Conservation (phyloP, 2,888 invertebrate genomes). For the Erynnis tages region DNA sequence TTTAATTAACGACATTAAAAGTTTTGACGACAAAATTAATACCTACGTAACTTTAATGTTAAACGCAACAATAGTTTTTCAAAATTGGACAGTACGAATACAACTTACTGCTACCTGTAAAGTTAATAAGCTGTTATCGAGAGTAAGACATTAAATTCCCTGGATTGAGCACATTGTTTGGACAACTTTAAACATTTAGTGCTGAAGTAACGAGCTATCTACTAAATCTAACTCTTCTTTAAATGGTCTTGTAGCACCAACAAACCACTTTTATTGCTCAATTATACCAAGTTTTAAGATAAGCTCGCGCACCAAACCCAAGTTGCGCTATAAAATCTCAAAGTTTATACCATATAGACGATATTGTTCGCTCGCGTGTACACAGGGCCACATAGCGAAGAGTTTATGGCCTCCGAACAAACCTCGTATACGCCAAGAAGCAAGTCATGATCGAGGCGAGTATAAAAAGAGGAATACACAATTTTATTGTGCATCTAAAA, state of each 20-base stretch:
- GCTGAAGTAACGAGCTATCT: not conserved
- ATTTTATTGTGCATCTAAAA: not conserved
- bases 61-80: too few species aligned
- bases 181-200: not conserved
- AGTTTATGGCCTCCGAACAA: not conserved
- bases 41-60: too few species aligned
- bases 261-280: conserved; percentile 15
- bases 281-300: conserved; percentile 22
- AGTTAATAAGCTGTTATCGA: too few species aligned
- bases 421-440: not conserved
- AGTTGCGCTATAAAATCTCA: conserved; percentile 18
- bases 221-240: conserved; percentile 1
- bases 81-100: too few species aligned
- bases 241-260: conserved; percentile 5
- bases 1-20: too few species aligned
- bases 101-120: too few species aligned
- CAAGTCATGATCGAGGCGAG: not conserved
- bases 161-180: too few species aligned
- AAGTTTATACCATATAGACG: conserved; percentile 10
- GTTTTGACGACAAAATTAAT: too few species aligned
- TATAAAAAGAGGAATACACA: not conserved
- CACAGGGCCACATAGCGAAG: not conserved
- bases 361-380: conserved; percentile 4
- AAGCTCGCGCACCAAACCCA: conserved; percentile 8
- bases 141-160: too few species aligned